phyloP scores from a whole-genome alignment of 2,113 vertebrate genomes.

The Anser cygnoides region DNA sequence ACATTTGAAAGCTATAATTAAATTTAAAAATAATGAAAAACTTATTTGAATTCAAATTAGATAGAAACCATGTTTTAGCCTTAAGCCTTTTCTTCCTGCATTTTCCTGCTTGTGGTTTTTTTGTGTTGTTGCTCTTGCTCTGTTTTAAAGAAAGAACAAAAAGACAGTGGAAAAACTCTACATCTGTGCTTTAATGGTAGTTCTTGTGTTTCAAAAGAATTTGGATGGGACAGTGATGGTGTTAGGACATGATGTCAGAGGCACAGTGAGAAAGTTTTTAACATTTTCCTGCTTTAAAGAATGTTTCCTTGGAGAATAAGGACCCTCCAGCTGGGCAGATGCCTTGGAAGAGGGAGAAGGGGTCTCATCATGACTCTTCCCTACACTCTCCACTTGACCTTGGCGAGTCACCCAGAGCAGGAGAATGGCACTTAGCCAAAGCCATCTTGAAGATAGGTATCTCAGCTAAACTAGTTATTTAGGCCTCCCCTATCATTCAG shows the following conservation, averaged over 20 bases:
- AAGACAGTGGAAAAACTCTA: not conserved
- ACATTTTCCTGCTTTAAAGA: not conserved
- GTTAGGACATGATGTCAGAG: not conserved
- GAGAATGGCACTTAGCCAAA: not conserved
- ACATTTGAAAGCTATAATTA: constrained; percentile 32
- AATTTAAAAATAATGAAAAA: constrained; percentile 53
- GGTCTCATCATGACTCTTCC: not conserved
- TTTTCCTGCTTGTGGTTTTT: not conserved
- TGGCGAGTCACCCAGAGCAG: not conserved
- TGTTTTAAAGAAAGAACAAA: not conserved
- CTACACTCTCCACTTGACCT: not conserved
- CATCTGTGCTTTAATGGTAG: not conserved
- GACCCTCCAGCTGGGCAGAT: not conserved
- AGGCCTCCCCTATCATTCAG: not conserved
- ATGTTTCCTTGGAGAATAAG: not conserved
- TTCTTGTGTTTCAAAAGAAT: not conserved
- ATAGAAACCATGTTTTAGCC: constrained; percentile 15
- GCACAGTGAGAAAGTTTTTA: not conserved
- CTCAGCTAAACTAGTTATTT: constrained; percentile 18
- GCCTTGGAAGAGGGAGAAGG: not conserved
- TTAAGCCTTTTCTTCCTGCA: constrained; percentile 20
- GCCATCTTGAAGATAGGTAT: not conserved
- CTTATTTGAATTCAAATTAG: constrained; percentile 52
- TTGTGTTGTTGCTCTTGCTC: not conserved
- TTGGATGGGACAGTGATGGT: not conserved